phyloP scores from a whole-genome alignment of 1,140 invertebrate species.

The Atta cephalotes region DNA sequence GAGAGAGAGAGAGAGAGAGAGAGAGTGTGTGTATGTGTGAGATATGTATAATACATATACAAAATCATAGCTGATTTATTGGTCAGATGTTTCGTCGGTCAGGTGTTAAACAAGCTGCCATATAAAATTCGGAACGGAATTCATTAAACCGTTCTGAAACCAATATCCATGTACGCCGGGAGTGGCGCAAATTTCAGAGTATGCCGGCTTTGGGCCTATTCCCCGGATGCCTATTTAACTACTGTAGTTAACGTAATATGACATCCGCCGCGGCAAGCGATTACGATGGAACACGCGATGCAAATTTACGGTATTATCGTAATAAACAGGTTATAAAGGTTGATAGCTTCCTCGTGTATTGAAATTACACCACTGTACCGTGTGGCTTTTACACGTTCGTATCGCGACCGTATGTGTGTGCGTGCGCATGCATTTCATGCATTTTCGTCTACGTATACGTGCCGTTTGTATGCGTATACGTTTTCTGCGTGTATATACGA shows the following conservation, averaged over 20 bases:
- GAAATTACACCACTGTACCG: conserved; percentile 73
- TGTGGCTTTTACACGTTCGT: conserved; percentile 59
- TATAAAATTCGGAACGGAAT: conserved; percentile 63
- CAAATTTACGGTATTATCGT: conserved; percentile 81
- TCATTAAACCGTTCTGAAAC: conserved; percentile 66
- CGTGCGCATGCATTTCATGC: not conserved
- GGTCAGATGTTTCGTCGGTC: conserved; percentile 15
- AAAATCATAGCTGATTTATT: conserved; percentile 30
- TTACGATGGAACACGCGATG: conserved; percentile 77
- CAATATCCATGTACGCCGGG: conserved; percentile 54
- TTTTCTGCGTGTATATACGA: not conserved
- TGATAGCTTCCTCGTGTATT: conserved; percentile 78
- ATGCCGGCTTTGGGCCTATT: conserved; percentile 68
- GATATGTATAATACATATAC: not conserved
- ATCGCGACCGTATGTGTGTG: not conserved
- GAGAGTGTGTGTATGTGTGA: too few relatives aligned
- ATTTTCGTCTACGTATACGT: not conserved
- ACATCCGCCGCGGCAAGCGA: conserved; percentile 75
- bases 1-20: too few relatives aligned
- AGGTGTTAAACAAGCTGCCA: conserved; percentile 29
- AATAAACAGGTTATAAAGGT: conserved; percentile 82
- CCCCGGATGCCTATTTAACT: conserved; percentile 74
- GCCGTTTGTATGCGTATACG: not conserved
- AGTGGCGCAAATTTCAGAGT: conserved; percentile 64
- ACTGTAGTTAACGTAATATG: conserved; percentile 76